These are phyloP conservation scores for Chymomyza costata DNA, from an alignment of 1,140 invertebrate genomes.

Conservation along the genomic window DNA sequence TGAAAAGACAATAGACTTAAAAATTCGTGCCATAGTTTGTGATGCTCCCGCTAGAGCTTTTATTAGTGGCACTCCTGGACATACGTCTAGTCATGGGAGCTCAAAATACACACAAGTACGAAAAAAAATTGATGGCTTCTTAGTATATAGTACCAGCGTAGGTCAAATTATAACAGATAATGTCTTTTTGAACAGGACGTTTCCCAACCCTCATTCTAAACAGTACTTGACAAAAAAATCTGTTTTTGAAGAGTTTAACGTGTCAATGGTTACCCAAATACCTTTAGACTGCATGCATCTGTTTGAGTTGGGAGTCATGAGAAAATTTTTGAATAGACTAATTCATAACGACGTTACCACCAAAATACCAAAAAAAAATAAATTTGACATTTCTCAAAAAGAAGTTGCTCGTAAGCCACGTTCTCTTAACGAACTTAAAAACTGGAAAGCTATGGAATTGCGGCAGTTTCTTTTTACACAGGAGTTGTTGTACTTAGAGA, in stretches of 20 bases:
- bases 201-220: too few relatives aligned
- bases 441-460: background rate
- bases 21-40: too few relatives aligned
- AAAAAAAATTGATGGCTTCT: too few relatives aligned
- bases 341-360: background rate
- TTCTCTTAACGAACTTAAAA: background rate
- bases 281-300: conserved; percentile 1
- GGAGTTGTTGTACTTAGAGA: background rate
- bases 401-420: background rate
- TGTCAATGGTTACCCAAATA: background rate
- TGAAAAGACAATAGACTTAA: background rate
- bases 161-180: background rate
- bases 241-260: too few relatives aligned
- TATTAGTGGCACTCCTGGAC: conserved; percentile 2
- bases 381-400: background rate
- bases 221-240: too few relatives aligned
- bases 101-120: too few relatives aligned
- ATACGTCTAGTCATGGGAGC: too few relatives aligned
- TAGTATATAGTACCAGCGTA: too few relatives aligned
- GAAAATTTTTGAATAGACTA: background rate
- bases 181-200: too few relatives aligned
- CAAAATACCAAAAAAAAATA: background rate
- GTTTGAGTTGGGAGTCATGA: background rate
- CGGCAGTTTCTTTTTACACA: background rate
- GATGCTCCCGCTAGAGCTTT: conserved; percentile 15